phyloP scores from a whole-genome alignment of 1,140 invertebrate genomes.

The Steinernema khuongi region DNA sequence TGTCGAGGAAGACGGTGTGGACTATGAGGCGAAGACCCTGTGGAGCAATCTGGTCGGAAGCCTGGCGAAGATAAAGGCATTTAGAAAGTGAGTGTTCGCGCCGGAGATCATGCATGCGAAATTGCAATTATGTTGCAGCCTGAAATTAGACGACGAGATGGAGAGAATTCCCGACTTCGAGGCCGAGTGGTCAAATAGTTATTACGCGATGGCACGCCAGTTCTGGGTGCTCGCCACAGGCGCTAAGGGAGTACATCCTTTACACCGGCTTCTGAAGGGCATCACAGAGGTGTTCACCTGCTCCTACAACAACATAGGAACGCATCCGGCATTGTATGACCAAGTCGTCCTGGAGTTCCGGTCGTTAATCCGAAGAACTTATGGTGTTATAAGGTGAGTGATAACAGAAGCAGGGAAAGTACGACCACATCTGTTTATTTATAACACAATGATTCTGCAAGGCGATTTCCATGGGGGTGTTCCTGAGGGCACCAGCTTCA shows the following conservation, averaged over 20 bases:
- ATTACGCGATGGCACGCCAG: neutral
- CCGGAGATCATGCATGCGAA: neutral
- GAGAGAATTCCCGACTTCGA: slow-evolving; percentile 5
- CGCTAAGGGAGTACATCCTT: neutral
- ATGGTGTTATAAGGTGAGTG: neutral
- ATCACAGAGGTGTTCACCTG: neutral
- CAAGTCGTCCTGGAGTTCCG: neutral
- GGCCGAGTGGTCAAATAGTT: slow-evolving; percentile 4
- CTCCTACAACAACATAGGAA: slow-evolving; percentile 12
- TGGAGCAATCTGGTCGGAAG: slow-evolving; percentile 4
- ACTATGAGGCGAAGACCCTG: neutral
- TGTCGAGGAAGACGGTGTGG: neutral
- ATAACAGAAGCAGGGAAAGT: neutral
- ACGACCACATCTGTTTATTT: no score
- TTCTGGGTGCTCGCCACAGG: neutral
- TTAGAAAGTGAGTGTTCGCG: neutral
- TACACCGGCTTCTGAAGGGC: slow-evolving; percentile 1
- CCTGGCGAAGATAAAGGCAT: neutral
- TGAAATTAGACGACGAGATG: neutral
- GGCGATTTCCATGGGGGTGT: no score
- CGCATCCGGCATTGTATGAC: neutral
- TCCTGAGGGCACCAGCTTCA: no score
- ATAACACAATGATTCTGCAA: no score
- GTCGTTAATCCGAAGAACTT: neutral
- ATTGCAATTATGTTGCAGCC: neutral